phyloP scores from a whole-genome alignment of 92 coral and sea anemone species.

The Micromussa lordhowensis region DNA sequence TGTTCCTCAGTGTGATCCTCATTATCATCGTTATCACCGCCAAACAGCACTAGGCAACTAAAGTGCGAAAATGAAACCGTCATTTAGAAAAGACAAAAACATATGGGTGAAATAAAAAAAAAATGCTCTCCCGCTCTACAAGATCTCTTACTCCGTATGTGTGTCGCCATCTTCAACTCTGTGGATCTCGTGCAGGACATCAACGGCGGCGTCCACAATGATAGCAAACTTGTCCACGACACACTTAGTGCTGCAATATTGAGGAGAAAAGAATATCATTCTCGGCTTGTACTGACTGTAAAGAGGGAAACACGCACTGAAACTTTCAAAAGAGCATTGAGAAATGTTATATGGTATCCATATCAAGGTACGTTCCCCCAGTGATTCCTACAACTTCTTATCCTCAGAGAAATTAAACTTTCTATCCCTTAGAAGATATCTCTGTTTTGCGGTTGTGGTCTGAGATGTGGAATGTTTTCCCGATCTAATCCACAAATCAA shows the following conservation, averaged over 20 bases:
- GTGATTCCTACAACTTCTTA: too few relatives aligned
- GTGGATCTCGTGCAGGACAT: conserved; percentile 90
- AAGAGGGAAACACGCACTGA: too few relatives aligned
- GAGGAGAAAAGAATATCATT: background rate
- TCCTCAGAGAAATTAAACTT: too few relatives aligned
- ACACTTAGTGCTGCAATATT: conserved; percentile 24
- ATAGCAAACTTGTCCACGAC: conserved; percentile 81
- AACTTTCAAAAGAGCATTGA: too few relatives aligned
- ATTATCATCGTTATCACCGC: conserved; percentile 62
- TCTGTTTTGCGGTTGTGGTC: too few relatives aligned
- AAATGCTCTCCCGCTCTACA: background rate
- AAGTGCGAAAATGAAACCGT: background rate
- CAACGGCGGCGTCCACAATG: conserved; percentile 89
- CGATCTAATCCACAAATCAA: too few relatives aligned
- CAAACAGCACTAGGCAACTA: conserved; percentile 81
- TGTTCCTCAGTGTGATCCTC: conserved; percentile 72
- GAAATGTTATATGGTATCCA: too few relatives aligned
- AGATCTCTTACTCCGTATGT: conserved; percentile 85
- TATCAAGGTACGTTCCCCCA: too few relatives aligned
- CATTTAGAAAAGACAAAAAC: background rate
- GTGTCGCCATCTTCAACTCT: conserved; percentile 78
- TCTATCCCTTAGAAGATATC: too few relatives aligned
- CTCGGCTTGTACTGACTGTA: background rate
- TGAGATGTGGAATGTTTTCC: too few relatives aligned
- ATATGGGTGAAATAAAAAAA: background rate